Conservation (phyloP, 2,797 vertebrate species). For the Esox lucius region DNA sequence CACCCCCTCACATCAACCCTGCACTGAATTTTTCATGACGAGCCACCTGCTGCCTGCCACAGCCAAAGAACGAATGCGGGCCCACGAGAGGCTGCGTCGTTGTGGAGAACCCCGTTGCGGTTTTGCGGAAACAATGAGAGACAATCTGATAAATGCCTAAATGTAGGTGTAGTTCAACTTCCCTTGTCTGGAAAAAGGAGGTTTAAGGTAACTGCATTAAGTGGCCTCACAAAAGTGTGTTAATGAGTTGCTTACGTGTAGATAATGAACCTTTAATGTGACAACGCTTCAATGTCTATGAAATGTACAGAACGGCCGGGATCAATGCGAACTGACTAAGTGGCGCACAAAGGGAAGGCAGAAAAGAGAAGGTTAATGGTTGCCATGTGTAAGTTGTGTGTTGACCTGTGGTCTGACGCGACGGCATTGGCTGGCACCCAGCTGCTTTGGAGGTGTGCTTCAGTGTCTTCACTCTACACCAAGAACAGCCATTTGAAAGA, state of each 20-base stretch:
- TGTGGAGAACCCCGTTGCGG: slow-evolving; percentile 76
- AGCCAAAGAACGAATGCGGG: slow-evolving; percentile 58
- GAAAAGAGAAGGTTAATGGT: neutral
- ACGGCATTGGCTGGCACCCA: neutral
- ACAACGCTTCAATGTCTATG: neutral
- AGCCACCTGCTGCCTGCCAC: slow-evolving; percentile 71
- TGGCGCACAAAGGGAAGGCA: neutral
- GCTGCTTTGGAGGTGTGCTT: neutral
- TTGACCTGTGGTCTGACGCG: neutral
- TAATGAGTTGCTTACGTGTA: neutral
- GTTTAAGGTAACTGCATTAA: slow-evolving; percentile 50
- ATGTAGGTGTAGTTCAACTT: neutral
- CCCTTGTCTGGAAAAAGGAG: slow-evolving; percentile 41
- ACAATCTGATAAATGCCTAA: neutral
- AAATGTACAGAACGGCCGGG: neutral
- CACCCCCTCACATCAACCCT: slow-evolving; percentile 49
- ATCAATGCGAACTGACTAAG: too few species aligned
- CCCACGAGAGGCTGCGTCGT: slow-evolving; percentile 81
- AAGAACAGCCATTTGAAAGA: neutral
- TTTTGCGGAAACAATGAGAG: neutral
- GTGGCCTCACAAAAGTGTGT: slow-evolving; percentile 40
- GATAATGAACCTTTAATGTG: neutral
- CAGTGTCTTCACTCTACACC: neutral
- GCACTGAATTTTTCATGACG: slow-evolving; percentile 72
- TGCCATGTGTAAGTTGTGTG: neutral